These are phyloP conservation scores for Drepanosiphum platanoidis DNA, from an alignment of 2,888 invertebrate species.

Conservation along the genomic window DNA sequence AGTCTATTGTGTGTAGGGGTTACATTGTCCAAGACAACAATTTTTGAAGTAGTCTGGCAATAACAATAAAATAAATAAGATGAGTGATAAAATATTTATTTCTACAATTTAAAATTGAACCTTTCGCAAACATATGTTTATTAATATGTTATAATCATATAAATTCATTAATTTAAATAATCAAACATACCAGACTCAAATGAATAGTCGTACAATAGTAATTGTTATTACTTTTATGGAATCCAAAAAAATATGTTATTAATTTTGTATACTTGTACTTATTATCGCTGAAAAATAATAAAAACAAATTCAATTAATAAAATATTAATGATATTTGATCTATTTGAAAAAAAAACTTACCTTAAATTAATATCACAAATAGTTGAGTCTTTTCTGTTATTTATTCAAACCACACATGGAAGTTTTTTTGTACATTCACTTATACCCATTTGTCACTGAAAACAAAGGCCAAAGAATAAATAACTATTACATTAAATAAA, in stretches of 20 bases:
- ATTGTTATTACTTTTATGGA: not conserved
- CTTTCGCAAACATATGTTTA: not conserved
- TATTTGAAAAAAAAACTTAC: conserved; percentile 22
- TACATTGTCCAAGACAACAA: not conserved
- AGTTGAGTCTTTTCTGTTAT: conserved; percentile 36
- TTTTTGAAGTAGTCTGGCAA: not conserved
- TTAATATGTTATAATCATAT: not conserved
- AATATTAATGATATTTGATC: not conserved
- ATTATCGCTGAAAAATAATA: conserved; percentile 35
- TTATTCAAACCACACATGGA: conserved; percentile 1
- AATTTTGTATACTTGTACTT: conserved; percentile 17
- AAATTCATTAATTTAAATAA: not conserved
- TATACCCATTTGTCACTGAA: conserved; percentile 56
- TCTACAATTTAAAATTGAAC: not conserved
- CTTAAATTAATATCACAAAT: conserved; percentile 62
- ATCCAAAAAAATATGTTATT: conserved; percentile 14
- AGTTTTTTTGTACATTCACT: not conserved
- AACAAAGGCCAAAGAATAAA: not conserved
- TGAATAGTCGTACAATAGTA: not conserved
- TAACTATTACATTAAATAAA: not conserved
- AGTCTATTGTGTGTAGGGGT: too few relatives aligned
- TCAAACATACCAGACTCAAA: not conserved
- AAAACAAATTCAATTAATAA: not conserved
- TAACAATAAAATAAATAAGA: conserved; percentile 11
- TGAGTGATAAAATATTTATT: not conserved